Base-by-base conservation (phyloP, 2,888 invertebrate species). In the Nephrotoma appendiculata region DNA sequence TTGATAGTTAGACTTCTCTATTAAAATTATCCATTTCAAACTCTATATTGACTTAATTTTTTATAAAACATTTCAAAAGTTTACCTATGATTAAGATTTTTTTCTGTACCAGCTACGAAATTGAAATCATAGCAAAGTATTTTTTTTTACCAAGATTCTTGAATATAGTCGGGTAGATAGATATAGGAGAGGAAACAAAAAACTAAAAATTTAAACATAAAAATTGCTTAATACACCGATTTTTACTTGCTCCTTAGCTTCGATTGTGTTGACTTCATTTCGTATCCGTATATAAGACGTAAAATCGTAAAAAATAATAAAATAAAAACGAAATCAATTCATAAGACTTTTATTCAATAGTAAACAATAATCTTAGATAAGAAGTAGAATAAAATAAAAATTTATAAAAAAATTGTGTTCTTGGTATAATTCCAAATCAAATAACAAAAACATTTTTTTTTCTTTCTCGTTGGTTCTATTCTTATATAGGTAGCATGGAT, bases 401-500 rank as follows among this genome's bases (percentile, higher is more conserved):
- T 31, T 31, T 31, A 31, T 31, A 31, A 31, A 57, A 57, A 31
- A 57, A 71, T 31, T 71, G 71, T 71, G 11, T 31, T 71, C 31
- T 31, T 71, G 71, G 71, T 71, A 71, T 71, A 71, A 71, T 71
- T 71, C 71, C 71, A 71, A 71, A 71, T 71, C 71, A 71, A 71
- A 71, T 71, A 71, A 71, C 31, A 71, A 71, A 71, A 71, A 31
- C 1, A 31, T 31, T 19, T 19, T 71, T 71, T 71, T 9, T n/a
- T n/a, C n/a, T n/a, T 71, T 71, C 71, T 71, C 9, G 19, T 52
- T 15, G 52, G 52, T 52, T 15, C 15, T 15, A 48, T 5, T 48
- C 48, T 48, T 88, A 92, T 92, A 42, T 93, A 98, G 98, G 97
- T 98, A 88, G 98, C 98, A 89, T 98, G 98, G 98, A 98, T 98